Base-by-base conservation (phyloP, 2,113 vertebrate genomes). In the Muscicapa adusta region DNA sequence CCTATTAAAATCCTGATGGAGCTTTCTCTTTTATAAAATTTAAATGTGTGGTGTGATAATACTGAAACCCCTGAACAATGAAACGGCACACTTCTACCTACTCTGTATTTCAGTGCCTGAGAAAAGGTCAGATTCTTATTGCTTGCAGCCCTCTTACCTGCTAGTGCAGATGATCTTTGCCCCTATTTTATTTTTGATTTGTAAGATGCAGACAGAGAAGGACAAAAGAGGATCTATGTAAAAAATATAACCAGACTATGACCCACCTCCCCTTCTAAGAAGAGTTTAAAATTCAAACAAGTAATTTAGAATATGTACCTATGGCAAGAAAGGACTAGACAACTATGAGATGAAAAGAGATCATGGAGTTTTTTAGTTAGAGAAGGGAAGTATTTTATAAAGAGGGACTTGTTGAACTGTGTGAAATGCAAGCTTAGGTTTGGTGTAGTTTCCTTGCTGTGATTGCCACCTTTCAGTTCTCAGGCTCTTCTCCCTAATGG, bases 11-110 rank as follows among this genome's bases (percentile, higher is more conserved):
- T 62, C 75, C 71, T 50, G 13, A 83, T 62, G 42, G 47, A 73
- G 56, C 51, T 91, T 90, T 85, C 43, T 58, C 36, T 66, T 85
- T 85, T 67, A 66, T 36, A 90, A 94, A 90, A 95, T 85, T 79
- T 93, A 75, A 85, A 91, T 66, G 63, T n/a, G 71, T 54, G 33
- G 42, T 66, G 33, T 68, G 50, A 34, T 70, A 91, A 90, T 51
- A 72, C 42, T 62, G 66, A 93, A 85, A 3, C 28, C 54, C 58
- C 78, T n/a, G 13, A 91, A 93, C 65, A 95, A 82, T 22, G n/a
- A 76, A 85, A 89, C 5, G 7, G 74, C 51, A 26, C 43, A 42
- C 38, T 78, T 81, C 53, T 93, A 80, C 61, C 53, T 68, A 78
- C 40, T n/a, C 43, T 1, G 0, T 53, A 82, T 15, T 53, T 48